Conservation (phyloP, 2,113 vertebrate species). For the Lucifuga dentata region DNA sequence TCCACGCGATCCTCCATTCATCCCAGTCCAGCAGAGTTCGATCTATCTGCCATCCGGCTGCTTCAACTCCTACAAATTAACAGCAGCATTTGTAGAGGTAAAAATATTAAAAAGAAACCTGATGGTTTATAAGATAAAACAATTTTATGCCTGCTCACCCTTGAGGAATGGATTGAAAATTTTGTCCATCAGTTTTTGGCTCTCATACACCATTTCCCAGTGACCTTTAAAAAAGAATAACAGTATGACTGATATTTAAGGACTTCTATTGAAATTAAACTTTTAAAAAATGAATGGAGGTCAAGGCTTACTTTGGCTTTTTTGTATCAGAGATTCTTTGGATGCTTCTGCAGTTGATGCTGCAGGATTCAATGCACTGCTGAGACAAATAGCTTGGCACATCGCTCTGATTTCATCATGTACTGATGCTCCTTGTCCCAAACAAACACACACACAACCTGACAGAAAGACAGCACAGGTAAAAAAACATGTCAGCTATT, state of each 20-base stretch:
- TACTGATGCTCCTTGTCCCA: constrained; percentile 77
- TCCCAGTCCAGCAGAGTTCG: constrained; percentile 87
- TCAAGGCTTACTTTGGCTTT: constrained; percentile 52
- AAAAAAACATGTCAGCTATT: background rate
- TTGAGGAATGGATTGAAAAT: constrained; percentile 83
- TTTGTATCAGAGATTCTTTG: constrained; percentile 19
- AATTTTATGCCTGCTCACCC: constrained; percentile 70
- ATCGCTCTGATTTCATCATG: constrained; percentile 81
- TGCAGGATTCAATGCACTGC: constrained; percentile 48
- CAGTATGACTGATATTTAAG: background rate
- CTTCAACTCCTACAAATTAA: constrained; percentile 77
- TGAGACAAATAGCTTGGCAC: constrained; percentile 82
- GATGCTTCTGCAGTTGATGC: constrained; percentile 14
- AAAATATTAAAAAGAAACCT: background rate
- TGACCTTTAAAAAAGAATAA: constrained; percentile 45
- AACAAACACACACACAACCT: constrained; percentile 82
- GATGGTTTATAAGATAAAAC: background rate
- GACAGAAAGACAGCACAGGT: background rate
- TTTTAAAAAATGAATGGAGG: background rate
- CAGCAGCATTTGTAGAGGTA: background rate
- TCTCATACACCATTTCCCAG: constrained; percentile 82
- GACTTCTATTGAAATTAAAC: background rate
- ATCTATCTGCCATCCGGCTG: constrained; percentile 83
- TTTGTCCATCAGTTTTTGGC: constrained; percentile 78
- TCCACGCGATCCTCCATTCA: constrained; percentile 90